Base-by-base conservation (phyloP, 2,113 vertebrate species). In the Ammodytes dubius region DNA sequence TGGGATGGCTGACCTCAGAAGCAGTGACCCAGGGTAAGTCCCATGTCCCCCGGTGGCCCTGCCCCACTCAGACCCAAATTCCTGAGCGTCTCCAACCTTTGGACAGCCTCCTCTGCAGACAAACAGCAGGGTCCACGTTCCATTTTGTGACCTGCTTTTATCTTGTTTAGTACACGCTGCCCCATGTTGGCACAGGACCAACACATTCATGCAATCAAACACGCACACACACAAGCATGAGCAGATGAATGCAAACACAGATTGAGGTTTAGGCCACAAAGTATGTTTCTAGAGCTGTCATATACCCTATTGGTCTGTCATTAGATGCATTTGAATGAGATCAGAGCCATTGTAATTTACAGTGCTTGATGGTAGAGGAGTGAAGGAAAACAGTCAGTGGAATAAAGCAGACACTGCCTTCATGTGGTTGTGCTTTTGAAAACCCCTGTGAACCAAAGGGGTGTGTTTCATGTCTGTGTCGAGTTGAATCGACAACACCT, bases 1-100 rank as follows among this genome's bases (percentile, higher is more conserved):
- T 27, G 27, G 27, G 27, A 27, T 27, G 27, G 27, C 27, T 27
- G 90, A 94, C 92, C 86, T 91, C 81, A 72, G 85, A 93, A 66
- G 90, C 93, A 94, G 86, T 94, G 94, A 95, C 94, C 94, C 81
- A 91, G 81, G 92, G 89, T 69, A 68, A 93, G 87, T 87, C 84
- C 81, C 87, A 84, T 86, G 84, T 89, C 87, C 83, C 83, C 88
- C 39, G 71, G 81, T 86, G 84, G 72, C 85, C 87, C 74, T 80
- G 53, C 79, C 81, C 80, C 47, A 42, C 79, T 86, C 79, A 47
- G 91, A 63, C 82, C 85, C 77, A 87, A 88, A 94, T 94, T 94
- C 94, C 93, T 87, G 52, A 82, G 74, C 52, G 86, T 93, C 87
- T 91, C 77, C 7, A 57, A 54, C 81, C 77, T 70, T 70, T 53